These are phyloP conservation scores for Thunnus albacares DNA, from an alignment of 2,797 vertebrate species.

Conservation along the genomic window DNA sequence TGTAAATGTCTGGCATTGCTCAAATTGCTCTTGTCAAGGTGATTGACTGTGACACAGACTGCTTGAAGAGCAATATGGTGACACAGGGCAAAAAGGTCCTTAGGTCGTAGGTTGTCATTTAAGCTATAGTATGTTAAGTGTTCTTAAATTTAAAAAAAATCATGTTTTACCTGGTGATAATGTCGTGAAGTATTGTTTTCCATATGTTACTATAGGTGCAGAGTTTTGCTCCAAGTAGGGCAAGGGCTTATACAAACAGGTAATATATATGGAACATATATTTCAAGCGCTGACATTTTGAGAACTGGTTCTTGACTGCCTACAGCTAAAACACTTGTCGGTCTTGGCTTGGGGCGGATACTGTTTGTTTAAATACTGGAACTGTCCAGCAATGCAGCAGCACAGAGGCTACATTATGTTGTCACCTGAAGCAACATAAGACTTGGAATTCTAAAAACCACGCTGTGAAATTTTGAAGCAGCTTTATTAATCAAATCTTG, in stretches of 20 bases:
- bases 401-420: conserved; percentile 51
- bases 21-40: conserved; percentile 60
- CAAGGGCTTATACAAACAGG: background rate
- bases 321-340: conserved; percentile 27
- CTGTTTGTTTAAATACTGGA: conserved; percentile 44
- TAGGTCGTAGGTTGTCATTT: background rate
- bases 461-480: background rate
- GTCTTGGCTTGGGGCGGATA: conserved; percentile 31
- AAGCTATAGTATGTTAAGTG: background rate
- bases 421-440: conserved; percentile 1
- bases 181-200: background rate
- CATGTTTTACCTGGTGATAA: conserved; percentile 1
- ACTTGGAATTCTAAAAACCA: conserved; percentile 24
- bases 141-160: background rate
- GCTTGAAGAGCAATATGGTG: conserved; percentile 26
- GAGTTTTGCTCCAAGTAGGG: background rate
- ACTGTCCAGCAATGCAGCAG: conserved; percentile 25
- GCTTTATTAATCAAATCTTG: conserved; percentile 12
- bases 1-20: conserved; percentile 61
- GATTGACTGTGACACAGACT: conserved; percentile 58
- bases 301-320: conserved; percentile 44
- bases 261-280: background rate
- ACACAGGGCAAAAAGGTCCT: conserved; percentile 5
- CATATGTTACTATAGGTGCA: background rate
- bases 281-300: conserved; percentile 4